Percentiles rank a stretch among this genome's conserved stretches.
These are phyloP conservation scores for Limnothrissa miodon DNA, from an alignment of 2,113 vertebrate genomes.

Conservation along the genomic window DNA sequence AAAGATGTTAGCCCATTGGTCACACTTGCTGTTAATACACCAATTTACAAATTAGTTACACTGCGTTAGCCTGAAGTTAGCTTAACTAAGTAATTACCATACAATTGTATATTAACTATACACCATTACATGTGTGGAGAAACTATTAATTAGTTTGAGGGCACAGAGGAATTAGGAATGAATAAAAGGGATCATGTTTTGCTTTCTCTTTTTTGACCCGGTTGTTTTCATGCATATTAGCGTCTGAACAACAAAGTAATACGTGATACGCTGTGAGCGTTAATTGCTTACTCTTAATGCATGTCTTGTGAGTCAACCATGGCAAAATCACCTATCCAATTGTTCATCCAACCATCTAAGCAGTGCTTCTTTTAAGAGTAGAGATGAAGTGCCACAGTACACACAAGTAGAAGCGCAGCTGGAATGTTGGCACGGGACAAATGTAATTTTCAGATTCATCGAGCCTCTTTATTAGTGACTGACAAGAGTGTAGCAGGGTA, in stretches of 20 bases:
- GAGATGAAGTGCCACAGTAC: background rate
- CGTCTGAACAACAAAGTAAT: background rate
- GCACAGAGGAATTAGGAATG: background rate
- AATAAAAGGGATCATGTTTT: background rate
- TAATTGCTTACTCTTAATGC: constrained; percentile 1
- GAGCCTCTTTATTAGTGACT: background rate
- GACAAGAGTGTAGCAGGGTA: background rate
- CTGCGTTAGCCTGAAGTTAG: background rate
- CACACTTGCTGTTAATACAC: constrained; percentile 4
- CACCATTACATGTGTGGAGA: background rate
- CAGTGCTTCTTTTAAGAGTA: background rate
- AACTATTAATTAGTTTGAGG: background rate
- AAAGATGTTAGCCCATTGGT: constrained; percentile 14
- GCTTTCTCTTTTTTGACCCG: background rate
- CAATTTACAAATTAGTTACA: constrained; percentile 3
- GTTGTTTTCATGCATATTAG: background rate
- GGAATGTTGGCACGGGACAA: background rate
- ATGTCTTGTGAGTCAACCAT: background rate
- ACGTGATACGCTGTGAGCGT: background rate
- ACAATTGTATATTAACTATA: constrained; percentile 1
- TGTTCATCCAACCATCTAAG: background rate
- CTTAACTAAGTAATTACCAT: background rate
- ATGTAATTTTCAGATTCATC: constrained; percentile 9
- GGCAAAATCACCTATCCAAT: background rate
- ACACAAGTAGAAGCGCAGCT: background rate